Evolutionary conservation across 2,888 invertebrate species (phyloP).

Genomic region (Octonoba sinensis): DNA sequence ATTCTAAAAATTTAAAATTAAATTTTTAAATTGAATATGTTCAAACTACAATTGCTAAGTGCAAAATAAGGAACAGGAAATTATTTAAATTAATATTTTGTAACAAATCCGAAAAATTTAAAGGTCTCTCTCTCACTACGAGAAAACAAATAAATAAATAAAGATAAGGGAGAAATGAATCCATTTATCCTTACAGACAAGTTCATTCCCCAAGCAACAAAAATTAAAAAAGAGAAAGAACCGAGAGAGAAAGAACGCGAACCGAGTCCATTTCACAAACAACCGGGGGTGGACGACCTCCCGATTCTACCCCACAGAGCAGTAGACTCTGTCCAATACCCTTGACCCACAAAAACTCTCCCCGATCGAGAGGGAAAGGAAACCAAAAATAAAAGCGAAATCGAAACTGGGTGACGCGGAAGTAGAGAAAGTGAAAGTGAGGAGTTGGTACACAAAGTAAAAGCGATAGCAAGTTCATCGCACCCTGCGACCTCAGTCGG

Average conservation of each 20-base stretch:
- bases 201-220: not conserved
- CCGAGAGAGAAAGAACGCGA: not conserved
- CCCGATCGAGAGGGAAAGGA: not conserved
- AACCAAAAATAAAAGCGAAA: not conserved
- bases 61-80: no score
- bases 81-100: no score
- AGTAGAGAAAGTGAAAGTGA: conserved; percentile 1
- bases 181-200: no score
- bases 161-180: no score
- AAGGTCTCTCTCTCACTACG: no score
- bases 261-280: not conserved
- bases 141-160: no score
- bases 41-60: no score
- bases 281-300: conserved; percentile 1
- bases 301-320: not conserved
- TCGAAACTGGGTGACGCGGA: conserved; percentile 6
- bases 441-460: no score
- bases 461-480: not conserved
- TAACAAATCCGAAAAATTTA: no score
- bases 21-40: no score
- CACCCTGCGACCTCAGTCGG: not conserved
- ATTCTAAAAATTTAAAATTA: no score
- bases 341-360: conserved; percentile 8
- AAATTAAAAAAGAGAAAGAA: not conserved
- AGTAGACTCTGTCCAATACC: not conserved